These are phyloP conservation scores for Pyrrhura leucotis DNA, from an alignment of 2,797 vertebrate species.

Conservation along the genomic window DNA sequence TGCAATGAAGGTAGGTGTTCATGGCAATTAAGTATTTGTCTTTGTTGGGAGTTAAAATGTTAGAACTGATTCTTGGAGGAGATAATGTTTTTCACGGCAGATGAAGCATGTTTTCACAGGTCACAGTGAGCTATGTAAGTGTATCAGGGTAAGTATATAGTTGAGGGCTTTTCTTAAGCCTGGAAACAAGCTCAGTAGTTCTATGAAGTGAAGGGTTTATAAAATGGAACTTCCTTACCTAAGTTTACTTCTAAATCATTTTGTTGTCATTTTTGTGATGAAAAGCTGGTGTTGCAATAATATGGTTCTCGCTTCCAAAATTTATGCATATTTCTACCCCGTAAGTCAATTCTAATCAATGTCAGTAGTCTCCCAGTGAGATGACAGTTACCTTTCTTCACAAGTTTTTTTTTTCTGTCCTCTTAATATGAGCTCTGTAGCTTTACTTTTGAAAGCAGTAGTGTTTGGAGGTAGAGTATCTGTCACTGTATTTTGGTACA, in stretches of 20 bases:
- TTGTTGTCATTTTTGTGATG: background rate
- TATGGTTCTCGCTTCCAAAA: background rate
- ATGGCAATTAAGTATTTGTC: background rate
- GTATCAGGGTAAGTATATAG: background rate
- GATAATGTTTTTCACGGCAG: background rate
- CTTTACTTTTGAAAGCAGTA: background rate
- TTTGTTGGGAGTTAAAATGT: background rate
- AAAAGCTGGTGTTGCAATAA: background rate
- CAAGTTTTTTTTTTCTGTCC: background rate
- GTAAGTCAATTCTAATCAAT: background rate
- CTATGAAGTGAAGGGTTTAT: background rate
- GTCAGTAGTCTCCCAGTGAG: background rate
- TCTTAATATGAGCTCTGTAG: background rate
- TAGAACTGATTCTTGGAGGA: background rate
- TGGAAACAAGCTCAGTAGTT: background rate
- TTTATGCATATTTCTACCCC: background rate
- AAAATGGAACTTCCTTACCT: background rate
- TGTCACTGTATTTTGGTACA: background rate
- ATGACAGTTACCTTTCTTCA: background rate
- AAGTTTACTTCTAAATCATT: background rate
- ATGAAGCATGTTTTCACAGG: background rate
- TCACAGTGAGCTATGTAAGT: background rate
- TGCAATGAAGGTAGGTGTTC: constrained; percentile 92
- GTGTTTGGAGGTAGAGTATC: background rate
- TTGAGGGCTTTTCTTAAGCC: background rate